Conservation (phyloP, 2,888 invertebrate genomes). For the Prionchulus punctatus region DNA sequence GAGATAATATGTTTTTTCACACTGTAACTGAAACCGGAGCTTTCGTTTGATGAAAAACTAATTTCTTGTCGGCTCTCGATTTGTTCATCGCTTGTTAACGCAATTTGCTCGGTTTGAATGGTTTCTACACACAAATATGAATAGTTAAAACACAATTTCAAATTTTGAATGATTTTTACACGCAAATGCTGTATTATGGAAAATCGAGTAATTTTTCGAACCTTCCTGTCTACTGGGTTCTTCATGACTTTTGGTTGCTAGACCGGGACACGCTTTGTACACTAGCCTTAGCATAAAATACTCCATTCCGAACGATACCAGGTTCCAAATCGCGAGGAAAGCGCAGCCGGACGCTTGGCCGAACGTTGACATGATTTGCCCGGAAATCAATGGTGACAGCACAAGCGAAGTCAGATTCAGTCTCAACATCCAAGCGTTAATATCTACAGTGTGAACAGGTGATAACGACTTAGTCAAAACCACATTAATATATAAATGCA, state of each 20-base stretch:
- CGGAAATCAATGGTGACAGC: conserved; percentile 39
- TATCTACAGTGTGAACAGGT: conserved; percentile 24
- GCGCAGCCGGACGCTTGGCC: conserved; percentile 24
- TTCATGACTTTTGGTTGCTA: not conserved
- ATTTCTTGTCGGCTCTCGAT: no score
- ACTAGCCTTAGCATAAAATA: conserved; percentile 36
- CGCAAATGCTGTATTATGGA: no score
- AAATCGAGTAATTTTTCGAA: no score
- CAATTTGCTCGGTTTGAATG: no score
- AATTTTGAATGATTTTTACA: no score
- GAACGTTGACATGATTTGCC: conserved; percentile 36
- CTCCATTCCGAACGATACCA: conserved; percentile 38
- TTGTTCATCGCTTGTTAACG: no score
- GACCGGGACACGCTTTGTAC: conserved; percentile 21
- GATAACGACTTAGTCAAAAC: not conserved
- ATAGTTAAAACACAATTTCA: no score
- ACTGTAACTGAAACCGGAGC: no score
- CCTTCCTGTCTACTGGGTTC: no score
- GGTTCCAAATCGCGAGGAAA: conserved; percentile 37
- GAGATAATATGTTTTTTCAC: not conserved
- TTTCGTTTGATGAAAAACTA: no score
- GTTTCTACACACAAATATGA: no score
- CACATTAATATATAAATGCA: conserved; percentile 9
- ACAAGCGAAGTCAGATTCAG: conserved; percentile 39
- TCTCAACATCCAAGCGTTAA: conserved; percentile 39